Evolutionary conservation across 2,888 invertebrate genomes (phyloP), one percentile per base, ranked within the genome.

Genomic region (Cerastoderma edule): DNA sequence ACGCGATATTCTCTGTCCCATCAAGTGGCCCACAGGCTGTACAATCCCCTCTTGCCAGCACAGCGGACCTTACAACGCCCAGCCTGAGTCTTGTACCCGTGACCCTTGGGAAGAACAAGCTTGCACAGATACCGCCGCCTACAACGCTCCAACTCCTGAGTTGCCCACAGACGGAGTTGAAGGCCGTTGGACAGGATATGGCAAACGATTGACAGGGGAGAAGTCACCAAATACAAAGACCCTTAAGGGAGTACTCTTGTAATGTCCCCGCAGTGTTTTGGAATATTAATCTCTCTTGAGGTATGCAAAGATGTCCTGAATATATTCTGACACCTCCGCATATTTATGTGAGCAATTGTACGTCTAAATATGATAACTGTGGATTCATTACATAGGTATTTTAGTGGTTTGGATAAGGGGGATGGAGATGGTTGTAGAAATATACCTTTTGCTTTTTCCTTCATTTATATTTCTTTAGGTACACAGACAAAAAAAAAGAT

Each of bases 61-160:
- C 60, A 39, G 67, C 56, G 8, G 69, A 72, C 13, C 53, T 77
- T 35, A 57, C 74, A 10, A 53, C 56, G 46, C 30, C 76, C 24
- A 73, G 76, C 53, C 76, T 80, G 27, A 78, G 71, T 78, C 71
- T 78, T 39, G 75, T 78, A 24, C 81, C 81, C 4, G 70, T 82
- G n/a, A 74, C 81, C 39, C 53, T 78, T 66, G 72, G 76, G 44
- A 78, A 74, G 35, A 71, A 54, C 30, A 75, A 74, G 60, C 75
- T 75, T 33, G 73, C 73, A 60, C 73, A 78, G 56, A 74, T 82
- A 57, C 76, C 81, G 30, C 71, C 67, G 56, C 67, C 71, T 53
- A 60, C 73, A 2, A 76, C 78, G 19, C 70, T 80, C 30, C 80
- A 80, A 67, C 72, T 80, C 33, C 72, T 80, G 63, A 72, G 72